A percentile compares a stretch with the other conserved stretches of the same genome.
Conservation (phyloP, 1,140 invertebrate species). For the Trichoplusia ni region DNA sequence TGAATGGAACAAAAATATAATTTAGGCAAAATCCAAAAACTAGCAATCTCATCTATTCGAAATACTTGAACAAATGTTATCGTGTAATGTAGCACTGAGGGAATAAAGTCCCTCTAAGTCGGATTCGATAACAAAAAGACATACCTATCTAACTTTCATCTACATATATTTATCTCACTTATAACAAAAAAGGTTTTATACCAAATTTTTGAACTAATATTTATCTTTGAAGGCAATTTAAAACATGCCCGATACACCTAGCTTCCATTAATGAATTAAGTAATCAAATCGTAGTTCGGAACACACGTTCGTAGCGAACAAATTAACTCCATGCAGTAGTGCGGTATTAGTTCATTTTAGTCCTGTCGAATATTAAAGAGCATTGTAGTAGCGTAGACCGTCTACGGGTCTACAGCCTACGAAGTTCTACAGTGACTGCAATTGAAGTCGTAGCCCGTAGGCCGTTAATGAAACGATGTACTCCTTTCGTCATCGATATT, state of each 20-base stretch:
- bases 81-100: slow-evolving; percentile 8
- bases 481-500: too few relatives aligned
- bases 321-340: background rate
- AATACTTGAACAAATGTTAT: slow-evolving; percentile 11
- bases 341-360: too few relatives aligned
- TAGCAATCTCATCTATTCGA: background rate
- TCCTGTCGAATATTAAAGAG: too few relatives aligned
- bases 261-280: slow-evolving; percentile 6
- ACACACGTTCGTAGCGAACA: background rate
- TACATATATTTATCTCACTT: slow-evolving; percentile 9
- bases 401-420: background rate
- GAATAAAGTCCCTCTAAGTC: slow-evolving; percentile 11
- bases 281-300: background rate
- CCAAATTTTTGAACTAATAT: slow-evolving; percentile 2
- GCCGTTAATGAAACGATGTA: too few relatives aligned
- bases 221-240: slow-evolving; percentile 12
- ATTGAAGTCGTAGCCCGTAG: too few relatives aligned
- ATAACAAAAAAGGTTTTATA: slow-evolving; percentile 8
- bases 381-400: too few relatives aligned
- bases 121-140: slow-evolving; percentile 19
- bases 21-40: background rate
- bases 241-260: background rate
- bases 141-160: slow-evolving; percentile 11
- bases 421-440: too few relatives aligned
- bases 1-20: too few relatives aligned